These are phyloP conservation scores for Scaptomyza cyrtandrae DNA, from an alignment of 2,888 invertebrate genomes.

Conservation along the genomic window DNA sequence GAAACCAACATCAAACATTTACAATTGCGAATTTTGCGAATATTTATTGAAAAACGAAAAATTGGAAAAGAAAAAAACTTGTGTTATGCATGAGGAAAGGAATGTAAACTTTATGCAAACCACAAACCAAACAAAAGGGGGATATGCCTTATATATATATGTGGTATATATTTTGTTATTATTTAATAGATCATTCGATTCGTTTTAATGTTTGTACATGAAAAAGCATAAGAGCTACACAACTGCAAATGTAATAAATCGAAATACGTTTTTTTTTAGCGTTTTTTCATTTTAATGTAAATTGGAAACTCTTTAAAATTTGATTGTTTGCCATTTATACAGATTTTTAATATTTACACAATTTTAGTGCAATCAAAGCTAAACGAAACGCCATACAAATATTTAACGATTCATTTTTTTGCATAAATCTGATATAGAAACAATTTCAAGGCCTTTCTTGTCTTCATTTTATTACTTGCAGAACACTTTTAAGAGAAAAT, in stretches of 20 bases:
- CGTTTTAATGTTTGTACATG: neutral
- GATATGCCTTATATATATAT: neutral
- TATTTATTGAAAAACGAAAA: constrained; percentile 31
- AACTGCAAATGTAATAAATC: neutral
- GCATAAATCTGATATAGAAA: neutral
- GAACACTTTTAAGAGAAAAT: neutral
- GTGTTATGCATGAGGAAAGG: constrained; percentile 19
- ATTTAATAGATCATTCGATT: constrained; percentile 27
- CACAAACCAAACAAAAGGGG: constrained; percentile 18
- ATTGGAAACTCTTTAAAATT: neutral
- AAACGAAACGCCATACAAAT: neutral
- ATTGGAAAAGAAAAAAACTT: constrained; percentile 8
- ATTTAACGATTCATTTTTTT: neutral
- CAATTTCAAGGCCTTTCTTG: neutral
- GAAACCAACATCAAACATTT: constrained; percentile 48
- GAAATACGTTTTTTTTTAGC: neutral
- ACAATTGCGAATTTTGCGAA: constrained; percentile 28
- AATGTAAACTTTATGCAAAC: neutral
- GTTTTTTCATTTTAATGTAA: neutral
- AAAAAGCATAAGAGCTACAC: neutral
- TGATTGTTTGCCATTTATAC: neutral
- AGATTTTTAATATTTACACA: neutral
- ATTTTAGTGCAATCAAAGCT: too few species aligned
- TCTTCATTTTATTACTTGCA: neutral
- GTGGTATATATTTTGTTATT: constrained; percentile 6